A percentile compares a stretch with the other conserved stretches of the same genome.
Conservation (phyloP, 2,888 invertebrate species). For the Byasa hedistus region DNA sequence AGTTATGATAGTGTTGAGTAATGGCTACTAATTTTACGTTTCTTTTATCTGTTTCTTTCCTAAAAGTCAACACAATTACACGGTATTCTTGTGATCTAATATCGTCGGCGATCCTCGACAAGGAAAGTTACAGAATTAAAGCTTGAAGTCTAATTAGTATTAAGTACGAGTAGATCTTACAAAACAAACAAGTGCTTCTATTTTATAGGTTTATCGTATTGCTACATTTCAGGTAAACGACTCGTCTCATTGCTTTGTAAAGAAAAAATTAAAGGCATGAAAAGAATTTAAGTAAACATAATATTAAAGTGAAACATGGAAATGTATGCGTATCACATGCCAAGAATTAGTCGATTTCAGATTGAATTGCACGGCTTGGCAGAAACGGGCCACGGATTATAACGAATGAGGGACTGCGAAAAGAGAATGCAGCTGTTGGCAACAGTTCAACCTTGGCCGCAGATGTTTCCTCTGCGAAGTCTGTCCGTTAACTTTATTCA, state of each 20-base stretch:
- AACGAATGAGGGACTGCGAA: conserved; percentile 43
- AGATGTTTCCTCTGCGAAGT: conserved; percentile 42
- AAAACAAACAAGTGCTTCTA: no score
- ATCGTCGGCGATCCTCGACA: neutral
- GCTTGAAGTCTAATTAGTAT: neutral
- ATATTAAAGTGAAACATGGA: neutral
- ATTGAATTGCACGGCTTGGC: conserved; percentile 37
- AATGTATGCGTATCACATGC: conserved; percentile 28
- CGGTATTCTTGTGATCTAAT: neutral
- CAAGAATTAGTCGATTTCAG: conserved; percentile 25
- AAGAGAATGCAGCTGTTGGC: conserved; percentile 60
- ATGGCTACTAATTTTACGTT: neutral
- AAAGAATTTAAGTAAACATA: neutral
- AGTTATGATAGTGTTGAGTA: neutral
- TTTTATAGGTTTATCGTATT: no score
- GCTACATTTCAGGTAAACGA: neutral
- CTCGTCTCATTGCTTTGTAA: no score
- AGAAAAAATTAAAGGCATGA: neutral
- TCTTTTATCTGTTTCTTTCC: neutral
- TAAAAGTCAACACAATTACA: neutral
- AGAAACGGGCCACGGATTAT: conserved; percentile 52
- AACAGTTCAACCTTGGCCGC: conserved; percentile 55
- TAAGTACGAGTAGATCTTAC: no score
- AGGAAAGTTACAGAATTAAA: neutral
- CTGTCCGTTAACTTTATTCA: conserved; percentile 35